phyloP scores from a whole-genome alignment of 2,888 invertebrate species.

The Orthosia gracilis region DNA sequence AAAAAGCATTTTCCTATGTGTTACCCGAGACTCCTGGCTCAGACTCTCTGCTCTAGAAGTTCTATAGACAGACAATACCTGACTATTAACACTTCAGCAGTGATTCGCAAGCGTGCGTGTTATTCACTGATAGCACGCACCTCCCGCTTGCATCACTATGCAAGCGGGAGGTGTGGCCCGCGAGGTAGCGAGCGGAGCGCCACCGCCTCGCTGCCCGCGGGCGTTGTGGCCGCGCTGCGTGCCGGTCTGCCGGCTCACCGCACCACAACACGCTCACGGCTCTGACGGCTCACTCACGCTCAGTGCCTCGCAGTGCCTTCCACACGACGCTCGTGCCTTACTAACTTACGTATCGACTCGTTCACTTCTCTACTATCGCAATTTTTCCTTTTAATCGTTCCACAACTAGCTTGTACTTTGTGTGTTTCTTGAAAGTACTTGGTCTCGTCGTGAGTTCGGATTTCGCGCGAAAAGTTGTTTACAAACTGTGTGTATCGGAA shows the following conservation, averaged over 20 bases:
- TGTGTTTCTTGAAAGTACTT: slow-evolving; percentile 45
- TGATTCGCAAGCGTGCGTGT: slow-evolving; percentile 2
- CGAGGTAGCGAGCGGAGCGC: slow-evolving; percentile 42
- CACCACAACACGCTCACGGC: slow-evolving; percentile 45
- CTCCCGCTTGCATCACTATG: too few species aligned
- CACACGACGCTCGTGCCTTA: slow-evolving; percentile 79
- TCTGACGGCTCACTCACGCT: slow-evolving; percentile 6
- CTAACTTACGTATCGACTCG: slow-evolving; percentile 45
- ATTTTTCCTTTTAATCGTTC: slow-evolving; percentile 46
- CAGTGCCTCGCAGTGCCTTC: slow-evolving; percentile 84
- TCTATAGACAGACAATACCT: neutral
- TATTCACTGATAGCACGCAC: too few species aligned
- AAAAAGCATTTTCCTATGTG: neutral
- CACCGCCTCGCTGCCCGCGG: slow-evolving; percentile 42
- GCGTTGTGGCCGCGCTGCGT: slow-evolving; percentile 38
- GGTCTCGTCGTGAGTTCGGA: slow-evolving; percentile 49
- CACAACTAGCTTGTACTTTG: slow-evolving; percentile 55
- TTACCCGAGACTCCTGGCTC: neutral
- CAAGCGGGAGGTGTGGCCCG: slow-evolving; percentile 71
- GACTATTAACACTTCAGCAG: too few species aligned
- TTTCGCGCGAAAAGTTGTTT: slow-evolving; percentile 65
- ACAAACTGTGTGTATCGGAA: slow-evolving; percentile 62
- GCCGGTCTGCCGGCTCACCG: slow-evolving; percentile 48
- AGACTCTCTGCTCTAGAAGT: neutral
- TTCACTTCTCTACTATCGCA: slow-evolving; percentile 41